phyloP scores from a whole-genome alignment of 2,113 vertebrate species.

The Erythrocercus mccallii region DNA sequence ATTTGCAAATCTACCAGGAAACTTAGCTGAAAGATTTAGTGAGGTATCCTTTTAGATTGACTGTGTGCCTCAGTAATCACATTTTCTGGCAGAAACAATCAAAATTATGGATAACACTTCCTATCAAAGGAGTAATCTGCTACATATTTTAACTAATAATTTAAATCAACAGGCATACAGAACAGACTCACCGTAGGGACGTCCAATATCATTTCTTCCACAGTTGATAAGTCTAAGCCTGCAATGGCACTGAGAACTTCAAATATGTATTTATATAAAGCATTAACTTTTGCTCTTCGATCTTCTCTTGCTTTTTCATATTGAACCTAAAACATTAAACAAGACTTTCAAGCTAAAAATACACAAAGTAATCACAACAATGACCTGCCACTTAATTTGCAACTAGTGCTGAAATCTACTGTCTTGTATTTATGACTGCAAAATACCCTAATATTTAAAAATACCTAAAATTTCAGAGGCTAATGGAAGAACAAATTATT shows the following conservation, averaged over 20 bases:
- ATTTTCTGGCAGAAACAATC: neutral
- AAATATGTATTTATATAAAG: slow-evolving; percentile 78
- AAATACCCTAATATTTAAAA: neutral
- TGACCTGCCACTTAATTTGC: neutral
- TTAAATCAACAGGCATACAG: neutral
- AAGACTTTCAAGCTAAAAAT: neutral
- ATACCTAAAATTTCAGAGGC: neutral
- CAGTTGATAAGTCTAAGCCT: slow-evolving; percentile 57
- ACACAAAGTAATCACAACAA: neutral
- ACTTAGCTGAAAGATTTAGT: neutral
- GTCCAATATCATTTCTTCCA: slow-evolving; percentile 84
- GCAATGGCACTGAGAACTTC: slow-evolving; percentile 72
- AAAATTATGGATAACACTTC: neutral
- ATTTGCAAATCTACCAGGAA: neutral
- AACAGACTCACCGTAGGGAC: slow-evolving; percentile 74
- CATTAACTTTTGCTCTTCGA: slow-evolving; percentile 68
- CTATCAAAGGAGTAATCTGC: neutral
- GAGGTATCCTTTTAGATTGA: neutral
- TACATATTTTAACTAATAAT: neutral
- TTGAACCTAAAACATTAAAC: slow-evolving; percentile 65
- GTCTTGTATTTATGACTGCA: neutral
- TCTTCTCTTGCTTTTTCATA: slow-evolving; percentile 75
- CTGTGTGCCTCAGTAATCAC: neutral
- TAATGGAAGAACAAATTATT: neutral
- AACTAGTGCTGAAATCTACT: neutral